Evolutionary conservation across 2,113 vertebrate species (phyloP), one percentile per base, ranked within the genome.

Genomic region (Menura novaehollandiae): DNA sequence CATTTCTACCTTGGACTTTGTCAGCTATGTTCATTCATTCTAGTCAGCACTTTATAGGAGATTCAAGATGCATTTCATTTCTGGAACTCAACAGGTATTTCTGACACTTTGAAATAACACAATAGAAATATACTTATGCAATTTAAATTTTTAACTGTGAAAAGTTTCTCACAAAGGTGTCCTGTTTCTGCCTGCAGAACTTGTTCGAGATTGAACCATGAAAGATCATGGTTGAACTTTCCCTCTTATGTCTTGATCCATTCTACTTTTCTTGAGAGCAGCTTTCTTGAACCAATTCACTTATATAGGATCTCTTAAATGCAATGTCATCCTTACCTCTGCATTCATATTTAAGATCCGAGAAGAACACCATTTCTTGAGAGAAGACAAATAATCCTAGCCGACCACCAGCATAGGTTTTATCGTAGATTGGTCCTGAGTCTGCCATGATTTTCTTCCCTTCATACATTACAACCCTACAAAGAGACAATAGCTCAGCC

Each of bases 361-460:
- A 99, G 98, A 99, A 99, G 98, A 99, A 99, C 91, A 99, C 99
- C 99, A 99, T 99, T 98, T 99, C 99, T 98, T 99, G 99, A 91
- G 99, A 99, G 98, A 99, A 99, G 96, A 99, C 99, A 64, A 99
- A 99, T 87, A 99, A 92, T 81, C 99, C 99, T 96, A 99, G 98
- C 78, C 99, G 98, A 72, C 99, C 99, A 55, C 99, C 99, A 68
- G 99, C 98, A 10, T 99, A 99, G 10, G 99, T 99, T 97, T 99
- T 99, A 96, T 99, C 99, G 2, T 98, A 99, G 97, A 99, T 99
- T 90, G 99, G 98, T 97, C 99, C 99, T 28, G 99, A 99, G 98
- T 99, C 99, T 9, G 99, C 99, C 99, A 99, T 99, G 88, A 99
- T 99, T 97, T 99, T 99, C 98, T 99, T 99, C 72, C 99, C 99